These are phyloP conservation scores for Cotesia chilonis DNA, from an alignment of 1,140 invertebrate genomes.

Conservation along the genomic window DNA sequence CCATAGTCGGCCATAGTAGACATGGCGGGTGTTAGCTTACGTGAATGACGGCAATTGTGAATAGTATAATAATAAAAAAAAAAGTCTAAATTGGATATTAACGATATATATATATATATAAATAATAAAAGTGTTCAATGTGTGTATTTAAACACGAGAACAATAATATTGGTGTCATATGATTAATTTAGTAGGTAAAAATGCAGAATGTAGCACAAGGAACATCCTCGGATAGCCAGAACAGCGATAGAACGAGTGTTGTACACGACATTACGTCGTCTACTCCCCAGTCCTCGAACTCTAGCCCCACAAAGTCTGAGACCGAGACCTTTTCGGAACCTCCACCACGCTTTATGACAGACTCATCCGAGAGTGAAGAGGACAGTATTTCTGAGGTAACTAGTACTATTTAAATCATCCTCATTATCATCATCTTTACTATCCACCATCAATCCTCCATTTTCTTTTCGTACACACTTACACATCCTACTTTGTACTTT, in stretches of 20 bases:
- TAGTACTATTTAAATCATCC: slow-evolving; percentile 20
- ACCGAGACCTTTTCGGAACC: slow-evolving; percentile 79
- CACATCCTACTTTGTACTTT: slow-evolving; percentile 31
- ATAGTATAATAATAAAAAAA: slow-evolving; percentile 47
- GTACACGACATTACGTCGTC: slow-evolving; percentile 68
- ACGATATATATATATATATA: slow-evolving; percentile 43
- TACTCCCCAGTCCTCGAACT: slow-evolving; percentile 71
- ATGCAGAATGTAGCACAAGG: slow-evolving; percentile 89
- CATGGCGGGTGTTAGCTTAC: slow-evolving; percentile 77
- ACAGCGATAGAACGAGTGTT: slow-evolving; percentile 73
- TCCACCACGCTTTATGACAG: slow-evolving; percentile 84
- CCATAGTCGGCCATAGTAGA: slow-evolving; percentile 69
- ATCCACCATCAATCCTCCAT: slow-evolving; percentile 44
- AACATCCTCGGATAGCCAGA: slow-evolving; percentile 77
- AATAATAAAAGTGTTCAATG: slow-evolving; percentile 46
- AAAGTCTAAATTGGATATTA: slow-evolving; percentile 39
- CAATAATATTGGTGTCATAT: slow-evolving; percentile 68
- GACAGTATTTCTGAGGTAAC: slow-evolving; percentile 91
- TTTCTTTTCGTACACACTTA: slow-evolving; percentile 44
- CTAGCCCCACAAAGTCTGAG: slow-evolving; percentile 78
- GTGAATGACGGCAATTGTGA: slow-evolving; percentile 72
- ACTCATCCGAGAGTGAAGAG: slow-evolving; percentile 90
- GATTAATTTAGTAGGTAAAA: slow-evolving; percentile 75
- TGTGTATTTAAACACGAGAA: slow-evolving; percentile 61
- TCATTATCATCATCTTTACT: too few relatives aligned